Base-by-base conservation (phyloP, 2,797 vertebrate species). In the Chiroxiphia lanceolata region DNA sequence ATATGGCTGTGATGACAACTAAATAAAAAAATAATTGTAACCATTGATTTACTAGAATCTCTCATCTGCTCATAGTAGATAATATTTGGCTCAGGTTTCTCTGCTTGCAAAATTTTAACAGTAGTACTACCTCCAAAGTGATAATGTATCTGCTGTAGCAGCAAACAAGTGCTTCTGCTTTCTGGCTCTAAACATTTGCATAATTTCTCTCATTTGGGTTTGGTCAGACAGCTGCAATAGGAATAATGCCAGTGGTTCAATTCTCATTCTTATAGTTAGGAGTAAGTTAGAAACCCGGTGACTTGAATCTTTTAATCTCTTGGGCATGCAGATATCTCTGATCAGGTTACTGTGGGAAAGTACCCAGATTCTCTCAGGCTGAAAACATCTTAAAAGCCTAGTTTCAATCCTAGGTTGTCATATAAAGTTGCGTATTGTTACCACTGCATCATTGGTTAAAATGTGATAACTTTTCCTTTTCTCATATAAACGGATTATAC, bases 21-120 rank as follows among this genome's bases (percentile, higher is more conserved):
- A 84, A 76, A 22, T 48, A 56, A 83, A 85, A 94, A 94, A 82
- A 64, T 36, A 80, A 87, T 59, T 53, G 7, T 18, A 69, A 82
- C 11, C 9, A 48, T 60, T 82, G 83, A 70, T 85, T 48, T 75
- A 27, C 60, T 90, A 76, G 19, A 89, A 56, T 68, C 7, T 83
- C 45, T 87, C 26, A 67, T 79, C 31, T 89, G 9, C 16, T 82
- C 5, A 8, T 16, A 87, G 36, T 3, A 74, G 48, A 7, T 42
- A 76, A 79, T 23, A 72, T 15, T 53, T 67, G 26, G 4, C 13
- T 95, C 19, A 63, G 40, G 20, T 72, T 86, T 76, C 54, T 60
- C 45, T 69, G 10, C 22, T 61, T 69, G 54, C 16, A 84, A 90
- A 82, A 84, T 63, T 56, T 22, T 70, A 63, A 27, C 14, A 36